A percentile compares a stretch with the other conserved stretches of the same genome.
These are phyloP conservation scores for Neodontobutis hainanensis DNA, from an alignment of 2,113 vertebrate genomes.

Conservation along the genomic window DNA sequence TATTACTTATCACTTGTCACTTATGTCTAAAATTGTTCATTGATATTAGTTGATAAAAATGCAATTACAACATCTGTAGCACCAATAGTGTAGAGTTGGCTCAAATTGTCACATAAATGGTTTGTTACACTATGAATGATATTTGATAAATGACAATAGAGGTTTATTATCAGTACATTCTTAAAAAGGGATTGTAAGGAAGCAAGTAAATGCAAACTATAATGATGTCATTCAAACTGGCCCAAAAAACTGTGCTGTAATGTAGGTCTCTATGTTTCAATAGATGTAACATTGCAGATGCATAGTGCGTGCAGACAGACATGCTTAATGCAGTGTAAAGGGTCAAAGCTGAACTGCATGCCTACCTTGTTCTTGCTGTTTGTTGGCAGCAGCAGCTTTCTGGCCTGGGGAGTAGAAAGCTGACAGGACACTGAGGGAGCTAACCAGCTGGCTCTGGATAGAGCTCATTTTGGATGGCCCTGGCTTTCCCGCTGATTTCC, in stretches of 20 bases:
- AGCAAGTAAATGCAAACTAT: too few species aligned
- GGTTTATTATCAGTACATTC: too few species aligned
- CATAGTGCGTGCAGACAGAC: not conserved
- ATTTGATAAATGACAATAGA: too few species aligned
- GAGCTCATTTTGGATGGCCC: conserved; percentile 93
- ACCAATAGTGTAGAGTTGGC: too few species aligned
- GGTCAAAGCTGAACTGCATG: conserved; percentile 8
- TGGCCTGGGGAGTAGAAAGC: conserved; percentile 89
- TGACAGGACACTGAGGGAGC: conserved; percentile 92
- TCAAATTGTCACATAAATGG: too few species aligned
- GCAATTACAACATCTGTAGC: not conserved
- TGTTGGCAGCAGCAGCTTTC: conserved; percentile 73
- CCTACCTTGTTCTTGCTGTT: conserved; percentile 82
- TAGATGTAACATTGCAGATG: conserved; percentile 4
- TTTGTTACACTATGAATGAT: too few species aligned
- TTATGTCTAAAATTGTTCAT: not conserved
- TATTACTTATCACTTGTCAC: not conserved
- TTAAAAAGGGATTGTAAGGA: too few species aligned
- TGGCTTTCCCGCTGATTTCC: conserved; percentile 67
- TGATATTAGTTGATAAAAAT: not conserved
- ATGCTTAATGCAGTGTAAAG: conserved; percentile 4
- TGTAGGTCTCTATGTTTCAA: too few species aligned
- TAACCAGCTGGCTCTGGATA: conserved; percentile 95
- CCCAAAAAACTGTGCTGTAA: too few species aligned
- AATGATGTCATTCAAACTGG: too few species aligned